Percentiles rank a stretch among this genome's conserved stretches.
phyloP scores from a whole-genome alignment of 2,113 vertebrate genomes.

The Pachycephala philippinensis region DNA sequence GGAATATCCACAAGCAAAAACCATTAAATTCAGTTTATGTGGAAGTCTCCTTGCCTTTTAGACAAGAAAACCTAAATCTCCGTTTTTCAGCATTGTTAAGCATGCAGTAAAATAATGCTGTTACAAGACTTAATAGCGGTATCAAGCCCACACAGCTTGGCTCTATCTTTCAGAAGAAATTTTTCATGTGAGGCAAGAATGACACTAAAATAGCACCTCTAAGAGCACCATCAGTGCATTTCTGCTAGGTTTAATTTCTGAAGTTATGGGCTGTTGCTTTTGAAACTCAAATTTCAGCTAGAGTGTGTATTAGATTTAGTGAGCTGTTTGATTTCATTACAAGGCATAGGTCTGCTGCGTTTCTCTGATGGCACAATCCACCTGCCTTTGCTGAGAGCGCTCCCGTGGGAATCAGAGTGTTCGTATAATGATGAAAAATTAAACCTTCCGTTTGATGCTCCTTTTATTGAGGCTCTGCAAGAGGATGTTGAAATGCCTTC shows the following conservation, averaged over 20 bases:
- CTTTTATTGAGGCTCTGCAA: conserved; percentile 8
- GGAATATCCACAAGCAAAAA: background rate
- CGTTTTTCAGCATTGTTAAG: background rate
- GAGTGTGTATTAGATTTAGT: conserved; percentile 9
- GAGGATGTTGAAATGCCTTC: background rate
- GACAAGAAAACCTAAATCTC: background rate
- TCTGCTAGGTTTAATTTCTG: conserved; percentile 34
- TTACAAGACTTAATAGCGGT: background rate
- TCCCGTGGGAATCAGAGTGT: background rate
- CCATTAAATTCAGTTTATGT: background rate
- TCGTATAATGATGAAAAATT: conserved; percentile 28
- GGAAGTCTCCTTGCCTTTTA: background rate
- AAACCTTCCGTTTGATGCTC: conserved; percentile 24
- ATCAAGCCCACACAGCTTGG: conserved; percentile 30
- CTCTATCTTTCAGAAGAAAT: background rate
- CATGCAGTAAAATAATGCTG: background rate
- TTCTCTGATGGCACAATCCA: conserved; percentile 5
- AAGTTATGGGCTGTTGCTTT: conserved; percentile 20
- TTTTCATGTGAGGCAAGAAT: conserved; percentile 17
- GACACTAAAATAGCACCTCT: conserved; percentile 27
- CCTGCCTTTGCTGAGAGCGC: conserved; percentile 19
- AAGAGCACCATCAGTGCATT: conserved; percentile 1
- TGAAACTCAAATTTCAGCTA: conserved; percentile 4
- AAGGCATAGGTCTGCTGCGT: background rate
- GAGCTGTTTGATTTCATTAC: conserved; percentile 49